These are phyloP conservation scores for Diabrotica undecimpunctata DNA, from an alignment of 1,140 invertebrate genomes.

Conservation along the genomic window DNA sequence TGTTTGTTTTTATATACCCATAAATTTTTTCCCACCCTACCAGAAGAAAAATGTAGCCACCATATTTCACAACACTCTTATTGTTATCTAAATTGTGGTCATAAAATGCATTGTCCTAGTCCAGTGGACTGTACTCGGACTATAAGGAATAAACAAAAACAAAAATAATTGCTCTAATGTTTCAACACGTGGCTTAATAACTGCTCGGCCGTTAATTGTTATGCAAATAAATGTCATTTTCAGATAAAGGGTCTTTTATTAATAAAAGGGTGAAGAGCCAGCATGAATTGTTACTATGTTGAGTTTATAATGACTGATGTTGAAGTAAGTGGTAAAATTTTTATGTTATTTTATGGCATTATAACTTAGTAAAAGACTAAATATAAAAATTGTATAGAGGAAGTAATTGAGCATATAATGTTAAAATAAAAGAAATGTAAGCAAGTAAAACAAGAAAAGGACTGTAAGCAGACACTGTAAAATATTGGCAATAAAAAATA, in stretches of 20 bases:
- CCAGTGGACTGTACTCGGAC: constrained; percentile 6
- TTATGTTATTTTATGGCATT: too few relatives aligned
- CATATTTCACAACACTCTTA: constrained; percentile 6
- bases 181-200: constrained; percentile 16
- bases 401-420: too few relatives aligned
- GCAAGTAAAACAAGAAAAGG: too few relatives aligned
- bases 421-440: too few relatives aligned
- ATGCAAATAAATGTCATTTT: constrained; percentile 17
- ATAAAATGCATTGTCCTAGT: constrained; percentile 13
- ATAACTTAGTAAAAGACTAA: too few relatives aligned
- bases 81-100: constrained; percentile 9
- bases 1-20: too few relatives aligned
- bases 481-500: too few relatives aligned
- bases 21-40: background rate
- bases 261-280: constrained; percentile 1
- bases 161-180: constrained; percentile 10
- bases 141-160: constrained; percentile 10
- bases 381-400: too few relatives aligned
- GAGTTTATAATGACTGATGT: background rate
- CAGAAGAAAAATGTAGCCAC: background rate
- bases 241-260: constrained; percentile 12
- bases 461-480: too few relatives aligned
- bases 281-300: background rate
- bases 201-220: constrained; percentile 12
- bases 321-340: background rate